These are phyloP conservation scores for Xylota segnis DNA, from an alignment of 2,888 invertebrate genomes.

Conservation along the genomic window DNA sequence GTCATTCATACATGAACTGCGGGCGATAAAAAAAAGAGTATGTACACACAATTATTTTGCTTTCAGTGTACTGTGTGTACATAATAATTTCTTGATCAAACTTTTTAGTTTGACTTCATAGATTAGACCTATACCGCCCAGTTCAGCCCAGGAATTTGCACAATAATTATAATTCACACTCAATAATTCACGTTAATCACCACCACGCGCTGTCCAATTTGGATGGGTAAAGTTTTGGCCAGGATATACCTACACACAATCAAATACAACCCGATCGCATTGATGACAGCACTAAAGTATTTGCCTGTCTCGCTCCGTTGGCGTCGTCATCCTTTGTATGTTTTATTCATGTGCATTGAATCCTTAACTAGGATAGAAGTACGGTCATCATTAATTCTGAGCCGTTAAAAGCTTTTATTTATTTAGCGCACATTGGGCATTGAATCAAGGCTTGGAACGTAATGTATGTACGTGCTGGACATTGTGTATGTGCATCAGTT, in stretches of 20 bases:
- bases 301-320: slow-evolving; percentile 4
- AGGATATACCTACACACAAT: slow-evolving; percentile 16
- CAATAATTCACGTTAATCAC: slow-evolving; percentile 67
- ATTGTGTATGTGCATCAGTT: not conserved
- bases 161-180: slow-evolving; percentile 58
- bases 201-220: slow-evolving; percentile 38
- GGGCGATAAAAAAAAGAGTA: not conserved
- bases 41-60: not conserved
- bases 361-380: slow-evolving; percentile 49
- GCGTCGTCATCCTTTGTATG: slow-evolving; percentile 29
- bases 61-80: not conserved
- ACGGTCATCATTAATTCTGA: slow-evolving; percentile 63
- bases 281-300: slow-evolving; percentile 15
- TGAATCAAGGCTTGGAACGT: slow-evolving; percentile 13
- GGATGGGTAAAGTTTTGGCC: not conserved
- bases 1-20: not conserved
- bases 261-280: slow-evolving; percentile 20
- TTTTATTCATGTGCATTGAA: slow-evolving; percentile 69
- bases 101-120: not conserved
- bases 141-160: slow-evolving; percentile 9
- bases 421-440: slow-evolving; percentile 49
- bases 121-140: not conserved
- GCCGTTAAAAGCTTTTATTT: slow-evolving; percentile 63
- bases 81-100: slow-evolving; percentile 1
- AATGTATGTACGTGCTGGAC: slow-evolving; percentile 3